These are phyloP conservation scores for Muschampia plurimacula DNA, from an alignment of 2,888 invertebrate genomes.

Conservation along the genomic window DNA sequence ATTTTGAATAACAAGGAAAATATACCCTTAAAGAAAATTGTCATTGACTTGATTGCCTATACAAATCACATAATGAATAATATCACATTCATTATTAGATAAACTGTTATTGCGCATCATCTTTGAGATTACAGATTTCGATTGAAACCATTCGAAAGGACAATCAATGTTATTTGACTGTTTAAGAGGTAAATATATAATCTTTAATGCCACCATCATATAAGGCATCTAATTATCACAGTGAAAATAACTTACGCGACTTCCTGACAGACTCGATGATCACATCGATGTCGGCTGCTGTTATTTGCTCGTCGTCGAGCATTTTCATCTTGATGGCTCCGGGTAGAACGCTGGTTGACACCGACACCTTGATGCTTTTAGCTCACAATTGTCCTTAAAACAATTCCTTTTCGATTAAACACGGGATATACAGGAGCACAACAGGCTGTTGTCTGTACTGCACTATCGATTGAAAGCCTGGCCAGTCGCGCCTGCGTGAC, in stretches of 20 bases:
- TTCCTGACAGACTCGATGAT: slow-evolving; percentile 83
- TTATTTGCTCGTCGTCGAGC: slow-evolving; percentile 68
- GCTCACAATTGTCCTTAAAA: slow-evolving; percentile 55
- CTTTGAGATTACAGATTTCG: background rate
- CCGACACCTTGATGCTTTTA: slow-evolving; percentile 75
- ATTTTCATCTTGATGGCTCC: slow-evolving; percentile 82
- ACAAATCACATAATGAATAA: background rate
- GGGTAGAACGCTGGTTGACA: slow-evolving; percentile 74
- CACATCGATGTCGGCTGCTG: slow-evolving; percentile 82
- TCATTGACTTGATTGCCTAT: background rate
- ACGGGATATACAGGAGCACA: slow-evolving; percentile 67
- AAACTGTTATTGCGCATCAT: slow-evolving; percentile 37
- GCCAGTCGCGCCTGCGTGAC: slow-evolving; percentile 67
- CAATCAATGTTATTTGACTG: background rate
- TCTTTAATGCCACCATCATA: background rate
- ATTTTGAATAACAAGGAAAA: background rate
- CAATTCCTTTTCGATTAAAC: slow-evolving; percentile 53
- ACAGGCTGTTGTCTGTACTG: slow-evolving; percentile 79
- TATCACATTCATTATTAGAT: slow-evolving; percentile 15
- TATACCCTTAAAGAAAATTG: background rate
- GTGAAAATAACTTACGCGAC: slow-evolving; percentile 34
- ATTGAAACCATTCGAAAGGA: background rate
- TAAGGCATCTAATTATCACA: background rate
- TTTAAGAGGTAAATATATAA: background rate
- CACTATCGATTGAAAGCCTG: slow-evolving; percentile 74